phyloP scores from a whole-genome alignment of 2,113 vertebrate species.

The Ptyas mucosa region DNA sequence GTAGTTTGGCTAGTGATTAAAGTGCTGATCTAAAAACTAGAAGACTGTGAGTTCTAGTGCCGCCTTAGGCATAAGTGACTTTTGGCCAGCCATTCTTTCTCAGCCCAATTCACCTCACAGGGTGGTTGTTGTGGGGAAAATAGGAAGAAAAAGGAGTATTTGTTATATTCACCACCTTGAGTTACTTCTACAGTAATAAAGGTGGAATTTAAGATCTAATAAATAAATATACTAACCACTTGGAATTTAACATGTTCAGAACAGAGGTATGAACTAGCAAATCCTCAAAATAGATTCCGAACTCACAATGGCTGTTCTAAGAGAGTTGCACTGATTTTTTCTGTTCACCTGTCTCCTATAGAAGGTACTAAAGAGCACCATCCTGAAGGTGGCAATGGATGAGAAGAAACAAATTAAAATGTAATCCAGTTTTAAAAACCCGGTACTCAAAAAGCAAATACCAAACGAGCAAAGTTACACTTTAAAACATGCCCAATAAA shows the following conservation, averaged over 20 bases:
- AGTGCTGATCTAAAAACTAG: neutral
- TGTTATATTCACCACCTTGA: neutral
- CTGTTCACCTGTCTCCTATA: neutral
- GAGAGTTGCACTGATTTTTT: neutral
- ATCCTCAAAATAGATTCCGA: too few relatives aligned
- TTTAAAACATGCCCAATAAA: neutral
- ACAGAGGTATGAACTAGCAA: neutral
- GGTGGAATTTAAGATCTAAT: neutral
- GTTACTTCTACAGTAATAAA: neutral
- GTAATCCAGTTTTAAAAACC: neutral
- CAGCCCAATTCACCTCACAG: neutral
- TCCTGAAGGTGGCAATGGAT: neutral
- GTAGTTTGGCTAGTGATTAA: neutral
- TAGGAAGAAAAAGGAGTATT: neutral
- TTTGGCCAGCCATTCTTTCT: neutral
- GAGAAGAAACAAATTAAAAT: neutral
- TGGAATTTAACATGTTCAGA: neutral
- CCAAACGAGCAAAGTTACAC: neutral
- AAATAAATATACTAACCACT: neutral
- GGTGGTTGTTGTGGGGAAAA: neutral
- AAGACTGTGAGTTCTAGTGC: neutral
- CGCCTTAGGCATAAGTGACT: neutral
- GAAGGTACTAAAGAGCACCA: neutral
- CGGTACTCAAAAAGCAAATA: neutral
- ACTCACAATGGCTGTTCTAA: neutral